Evolutionary conservation across 1,140 invertebrate species (phyloP), one percentile per base, ranked within the genome.

Genomic region (Drosophila mauritiana): DNA sequence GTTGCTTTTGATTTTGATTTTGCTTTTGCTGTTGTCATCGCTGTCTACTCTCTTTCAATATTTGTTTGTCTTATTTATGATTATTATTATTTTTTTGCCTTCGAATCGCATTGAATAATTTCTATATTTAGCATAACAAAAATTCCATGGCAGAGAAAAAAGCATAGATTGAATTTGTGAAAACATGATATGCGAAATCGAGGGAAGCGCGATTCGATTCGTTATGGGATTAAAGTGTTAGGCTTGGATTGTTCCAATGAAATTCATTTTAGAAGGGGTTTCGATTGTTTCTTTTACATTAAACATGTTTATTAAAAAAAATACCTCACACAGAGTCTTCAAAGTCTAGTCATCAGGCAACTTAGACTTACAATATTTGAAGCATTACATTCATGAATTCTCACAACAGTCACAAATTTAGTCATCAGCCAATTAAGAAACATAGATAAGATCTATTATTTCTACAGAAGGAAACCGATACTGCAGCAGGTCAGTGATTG

Each of bases 101-200:
- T 59, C 46, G 57, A 31, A 79, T 63, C 67, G 69, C 77, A 84
- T 86, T 86, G 72, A 88, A 86, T 89, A 86, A 86, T 86, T 86
- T 89, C 83, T 86, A 86, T 88, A 77, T 86, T 83, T 86, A 86
- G 83, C 83, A 88, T 72, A 72, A 72, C 78, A 75, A 76, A 80
- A 80, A 83, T 83, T 83, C 80, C 76, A 68, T 59, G 13, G 37
- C 40, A 46, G 62, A 52, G 62, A 36, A 54, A 74, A 62, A 58
- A 59, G 54, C 73, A 63, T 49, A 70, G 52, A 70, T 67, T 40
- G 55, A 73, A 75, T 78, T 75, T 74, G 78, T 80, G 63, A 78
- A 86, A 80, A 77, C 68, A 75, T 81, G 72, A 76, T 81, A 74
- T 73, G 57, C 56, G 15, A 65, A 75, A 74, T 43, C 27, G 55